Conservation (phyloP, 2,888 invertebrate species). For the Tetranychus piercei region DNA sequence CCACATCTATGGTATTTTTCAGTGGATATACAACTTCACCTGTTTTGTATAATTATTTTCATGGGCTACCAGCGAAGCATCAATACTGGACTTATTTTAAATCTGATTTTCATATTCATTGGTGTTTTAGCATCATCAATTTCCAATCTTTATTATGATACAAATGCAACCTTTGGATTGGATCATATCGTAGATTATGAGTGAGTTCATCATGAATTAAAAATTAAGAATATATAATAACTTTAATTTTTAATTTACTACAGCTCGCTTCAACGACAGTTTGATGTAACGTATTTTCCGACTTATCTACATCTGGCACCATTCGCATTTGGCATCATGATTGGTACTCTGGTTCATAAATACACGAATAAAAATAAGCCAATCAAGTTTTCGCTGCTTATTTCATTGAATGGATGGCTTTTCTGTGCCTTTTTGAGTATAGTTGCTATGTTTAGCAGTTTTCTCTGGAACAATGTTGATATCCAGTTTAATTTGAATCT, state of each 20-base stretch:
- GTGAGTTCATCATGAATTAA: not conserved
- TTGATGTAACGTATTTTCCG: slow-evolving; percentile 7
- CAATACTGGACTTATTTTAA: not conserved
- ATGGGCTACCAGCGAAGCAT: slow-evolving; percentile 2
- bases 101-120: not conserved
- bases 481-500: not conserved
- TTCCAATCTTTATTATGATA: not conserved
- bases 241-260: not conserved
- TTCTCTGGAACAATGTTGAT: slow-evolving; percentile 4
- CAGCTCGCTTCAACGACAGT: not conserved
- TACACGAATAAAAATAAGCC: not conserved
- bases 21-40: slow-evolving; percentile 8
- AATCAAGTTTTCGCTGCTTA: slow-evolving; percentile 11
- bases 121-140: slow-evolving; percentile 2
- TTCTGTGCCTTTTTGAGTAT: slow-evolving; percentile 9
- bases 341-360: slow-evolving; percentile 16
- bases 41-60: not conserved
- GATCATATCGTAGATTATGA: slow-evolving; percentile 7
- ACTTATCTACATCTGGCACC: slow-evolving; percentile 20
- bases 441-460: not conserved
- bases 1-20: not conserved
- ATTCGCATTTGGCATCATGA: slow-evolving; percentile 15
- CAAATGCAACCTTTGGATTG: not conserved
- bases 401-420: slow-evolving; percentile 14
- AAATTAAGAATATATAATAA: not conserved